These are phyloP conservation scores for Pygathrix nemaeus DNA, from an alignment of 2,113 vertebrate species.

Conservation along the genomic window DNA sequence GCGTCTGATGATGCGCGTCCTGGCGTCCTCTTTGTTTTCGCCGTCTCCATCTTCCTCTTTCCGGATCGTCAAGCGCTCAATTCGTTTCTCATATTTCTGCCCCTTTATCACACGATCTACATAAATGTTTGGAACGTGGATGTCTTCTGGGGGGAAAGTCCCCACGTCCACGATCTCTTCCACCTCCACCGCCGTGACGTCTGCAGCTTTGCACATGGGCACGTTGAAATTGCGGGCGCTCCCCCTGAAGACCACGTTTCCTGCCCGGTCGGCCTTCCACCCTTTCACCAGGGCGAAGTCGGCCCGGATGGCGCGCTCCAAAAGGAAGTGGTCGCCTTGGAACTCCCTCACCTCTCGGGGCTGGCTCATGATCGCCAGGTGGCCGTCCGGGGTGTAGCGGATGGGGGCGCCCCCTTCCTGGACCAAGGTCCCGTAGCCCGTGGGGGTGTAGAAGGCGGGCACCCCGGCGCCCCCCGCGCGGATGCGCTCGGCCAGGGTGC, in stretches of 20 bases:
- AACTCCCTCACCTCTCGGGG: constrained; percentile 92
- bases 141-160: constrained; percentile 90
- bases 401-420: constrained; percentile 95
- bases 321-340: constrained; percentile 88
- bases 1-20: background rate
- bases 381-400: constrained; percentile 91
- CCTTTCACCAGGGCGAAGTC: constrained; percentile 94
- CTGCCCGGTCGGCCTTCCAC: constrained; percentile 93
- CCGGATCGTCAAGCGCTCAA: constrained; percentile 78
- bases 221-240: constrained; percentile 95
- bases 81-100: constrained; percentile 89
- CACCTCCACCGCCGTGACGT: constrained; percentile 92
- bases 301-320: constrained; percentile 92
- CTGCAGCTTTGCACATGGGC: constrained; percentile 96
- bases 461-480: constrained; percentile 92
- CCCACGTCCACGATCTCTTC: constrained; percentile 95
- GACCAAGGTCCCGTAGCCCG: constrained; percentile 92
- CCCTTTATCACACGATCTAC: constrained; percentile 90
- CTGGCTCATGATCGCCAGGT: constrained; percentile 88
- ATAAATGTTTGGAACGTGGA: constrained; percentile 94
- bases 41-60: background rate
- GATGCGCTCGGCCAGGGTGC: constrained; percentile 92
- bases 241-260: constrained; percentile 94
- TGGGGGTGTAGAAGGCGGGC: constrained; percentile 94
- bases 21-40: accelerated